Percentiles rank a stretch among this genome's conserved stretches.
Evolutionary conservation across 2,888 invertebrate genomes (phyloP).

Genomic region (Listrodromus nycthemerus): DNA sequence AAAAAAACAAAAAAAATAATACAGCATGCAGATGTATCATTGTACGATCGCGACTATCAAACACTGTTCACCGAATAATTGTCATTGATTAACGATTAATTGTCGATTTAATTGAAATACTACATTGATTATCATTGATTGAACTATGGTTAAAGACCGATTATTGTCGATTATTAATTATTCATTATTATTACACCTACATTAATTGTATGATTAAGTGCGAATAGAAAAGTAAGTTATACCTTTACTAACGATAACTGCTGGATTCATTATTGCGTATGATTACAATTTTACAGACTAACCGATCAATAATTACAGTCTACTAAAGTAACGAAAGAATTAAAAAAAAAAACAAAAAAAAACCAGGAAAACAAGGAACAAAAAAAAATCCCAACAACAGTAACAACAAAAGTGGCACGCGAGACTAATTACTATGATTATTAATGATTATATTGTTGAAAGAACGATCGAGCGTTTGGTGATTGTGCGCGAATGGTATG

Average conservation of each 20-base stretch:
- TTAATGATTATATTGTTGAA: slow-evolving; percentile 57
- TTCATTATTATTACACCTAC: slow-evolving; percentile 60
- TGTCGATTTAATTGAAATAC: slow-evolving; percentile 41
- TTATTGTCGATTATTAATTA: slow-evolving; percentile 64
- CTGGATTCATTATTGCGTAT: slow-evolving; percentile 52
- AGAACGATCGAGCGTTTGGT: slow-evolving; percentile 48
- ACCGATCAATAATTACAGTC: slow-evolving; percentile 57
- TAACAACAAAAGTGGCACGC: slow-evolving; percentile 43
- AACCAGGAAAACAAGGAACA: slow-evolving; percentile 13
- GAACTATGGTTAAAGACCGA: slow-evolving; percentile 25
- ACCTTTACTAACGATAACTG: slow-evolving; percentile 56
- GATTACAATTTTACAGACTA: slow-evolving; percentile 48
- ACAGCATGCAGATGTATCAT: slow-evolving; percentile 44
- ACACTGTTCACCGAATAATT: slow-evolving; percentile 46
- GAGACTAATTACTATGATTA: slow-evolving; percentile 60
- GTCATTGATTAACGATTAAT: slow-evolving; percentile 53
- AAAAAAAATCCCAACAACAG: slow-evolving; percentile 19
- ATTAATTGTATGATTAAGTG: slow-evolving; percentile 62
- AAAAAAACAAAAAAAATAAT: slow-evolving; percentile 3
- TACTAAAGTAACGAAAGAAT: slow-evolving; percentile 34
- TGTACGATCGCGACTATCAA: slow-evolving; percentile 27
- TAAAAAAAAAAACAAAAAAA: slow-evolving; percentile 28
- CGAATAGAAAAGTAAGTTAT: slow-evolving; percentile 56
- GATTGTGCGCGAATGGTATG: slow-evolving; percentile 46
- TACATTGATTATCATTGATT: slow-evolving; percentile 55